Evolutionary conservation across 2,888 invertebrate species (phyloP).

Genomic region (Mesoligia furuncula): DNA sequence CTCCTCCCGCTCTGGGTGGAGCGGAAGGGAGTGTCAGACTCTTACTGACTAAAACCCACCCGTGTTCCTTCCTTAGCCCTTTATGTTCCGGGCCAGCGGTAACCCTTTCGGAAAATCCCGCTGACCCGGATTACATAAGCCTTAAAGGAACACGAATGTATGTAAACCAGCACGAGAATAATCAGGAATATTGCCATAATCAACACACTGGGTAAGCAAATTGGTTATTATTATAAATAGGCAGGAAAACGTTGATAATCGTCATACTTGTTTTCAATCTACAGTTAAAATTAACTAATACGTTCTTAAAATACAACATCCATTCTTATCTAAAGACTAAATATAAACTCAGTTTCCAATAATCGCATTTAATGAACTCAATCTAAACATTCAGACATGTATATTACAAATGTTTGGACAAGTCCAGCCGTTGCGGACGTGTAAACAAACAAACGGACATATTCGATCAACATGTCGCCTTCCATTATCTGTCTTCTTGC

Average conservation of each 20-base stretch:
- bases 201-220: background rate
- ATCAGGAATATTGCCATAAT: background rate
- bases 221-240: background rate
- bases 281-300: background rate
- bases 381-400: constrained; percentile 58
- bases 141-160: no score
- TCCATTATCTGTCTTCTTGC: constrained; percentile 50
- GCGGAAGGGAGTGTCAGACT: no score
- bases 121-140: no score
- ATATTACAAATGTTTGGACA: constrained; percentile 62
- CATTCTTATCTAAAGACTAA: constrained; percentile 16
- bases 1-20: no score
- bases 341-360: constrained; percentile 48
- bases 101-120: no score
- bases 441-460: constrained; percentile 60
- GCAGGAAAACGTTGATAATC: background rate
- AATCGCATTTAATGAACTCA: constrained; percentile 48
- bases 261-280: background rate
- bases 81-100: no score
- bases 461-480: constrained; percentile 55
- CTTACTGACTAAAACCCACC: no score
- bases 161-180: background rate
- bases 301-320: background rate
- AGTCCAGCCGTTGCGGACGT: constrained; percentile 32
- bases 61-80: no score